A percentile compares a stretch with the other conserved stretches of the same genome.
phyloP scores from a whole-genome alignment of 1,140 invertebrate species.

The Colletes latitarsis region DNA sequence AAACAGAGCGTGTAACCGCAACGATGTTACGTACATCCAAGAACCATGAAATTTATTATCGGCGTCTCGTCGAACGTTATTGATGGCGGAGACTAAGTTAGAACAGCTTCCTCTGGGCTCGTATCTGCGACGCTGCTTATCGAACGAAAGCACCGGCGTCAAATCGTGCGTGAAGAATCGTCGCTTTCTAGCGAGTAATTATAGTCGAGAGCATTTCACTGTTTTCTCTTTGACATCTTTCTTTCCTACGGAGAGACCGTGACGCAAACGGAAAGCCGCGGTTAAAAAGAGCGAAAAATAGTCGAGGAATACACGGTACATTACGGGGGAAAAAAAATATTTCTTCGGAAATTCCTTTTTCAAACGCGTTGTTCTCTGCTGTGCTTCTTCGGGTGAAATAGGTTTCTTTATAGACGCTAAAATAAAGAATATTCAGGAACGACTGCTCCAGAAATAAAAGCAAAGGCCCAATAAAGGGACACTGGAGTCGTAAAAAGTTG shows the following conservation, averaged over 20 bases:
- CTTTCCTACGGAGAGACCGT: neutral
- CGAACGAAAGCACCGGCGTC: slow-evolving; percentile 6
- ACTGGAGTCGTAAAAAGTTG: neutral
- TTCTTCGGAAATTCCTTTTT: too few species aligned
- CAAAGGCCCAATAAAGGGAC: neutral
- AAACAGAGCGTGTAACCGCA: slow-evolving; percentile 42
- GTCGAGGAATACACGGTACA: too few species aligned
- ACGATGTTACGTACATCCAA: slow-evolving; percentile 2
- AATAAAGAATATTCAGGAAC: neutral
- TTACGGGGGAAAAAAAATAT: too few species aligned
- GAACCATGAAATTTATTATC: slow-evolving; percentile 35
- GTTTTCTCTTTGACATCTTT: slow-evolving; percentile 12
- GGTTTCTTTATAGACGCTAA: too few species aligned
- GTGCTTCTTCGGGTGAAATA: too few species aligned
- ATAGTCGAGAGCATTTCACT: slow-evolving; percentile 17
- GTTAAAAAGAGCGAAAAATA: neutral
- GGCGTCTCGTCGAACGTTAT: slow-evolving; percentile 19
- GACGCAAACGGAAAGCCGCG: neutral
- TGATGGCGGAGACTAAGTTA: neutral
- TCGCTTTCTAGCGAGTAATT: slow-evolving; percentile 40
- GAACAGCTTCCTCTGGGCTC: neutral
- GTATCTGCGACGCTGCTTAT: neutral
- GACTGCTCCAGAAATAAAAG: neutral
- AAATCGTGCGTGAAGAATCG: slow-evolving; percentile 39
- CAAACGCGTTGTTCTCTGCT: too few species aligned